Evolutionary conservation across 2,888 invertebrate genomes (phyloP).

Genomic region (Sialis fuliginosa): DNA sequence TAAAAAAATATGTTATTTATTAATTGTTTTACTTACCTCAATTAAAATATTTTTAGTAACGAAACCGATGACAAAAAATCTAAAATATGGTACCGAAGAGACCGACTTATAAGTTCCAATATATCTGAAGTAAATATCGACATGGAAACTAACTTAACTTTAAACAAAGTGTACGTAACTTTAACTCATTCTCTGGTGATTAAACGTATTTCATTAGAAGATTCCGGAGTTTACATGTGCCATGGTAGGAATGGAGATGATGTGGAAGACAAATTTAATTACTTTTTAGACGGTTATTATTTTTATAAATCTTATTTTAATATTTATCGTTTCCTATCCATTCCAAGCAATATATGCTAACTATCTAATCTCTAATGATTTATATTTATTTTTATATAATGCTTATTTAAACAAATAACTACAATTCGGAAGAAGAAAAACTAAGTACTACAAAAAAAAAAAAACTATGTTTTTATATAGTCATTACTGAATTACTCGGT

Average conservation of each 20-base stretch:
- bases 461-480: too few species aligned
- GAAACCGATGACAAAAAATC: slow-evolving; percentile 24
- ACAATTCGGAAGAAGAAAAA: too few species aligned
- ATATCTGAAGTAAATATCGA: slow-evolving; percentile 26
- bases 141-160: slow-evolving; percentile 26
- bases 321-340: too few species aligned
- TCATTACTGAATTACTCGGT: too few species aligned
- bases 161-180: slow-evolving; percentile 26
- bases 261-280: slow-evolving; percentile 17
- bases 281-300: slow-evolving; percentile 26
- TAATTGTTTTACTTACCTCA: too few species aligned
- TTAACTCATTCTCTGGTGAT: slow-evolving; percentile 28
- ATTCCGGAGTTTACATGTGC: slow-evolving; percentile 32
- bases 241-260: slow-evolving; percentile 20
- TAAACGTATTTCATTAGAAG: slow-evolving; percentile 21
- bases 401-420: too few species aligned
- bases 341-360: too few species aligned
- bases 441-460: too few species aligned
- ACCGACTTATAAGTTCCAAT: slow-evolving; percentile 18
- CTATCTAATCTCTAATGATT: too few species aligned
- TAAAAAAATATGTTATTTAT: too few species aligned
- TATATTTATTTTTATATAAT: too few species aligned
- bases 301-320: too few species aligned
- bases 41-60: slow-evolving; percentile 14
- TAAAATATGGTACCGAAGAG: slow-evolving; percentile 32